Conservation (phyloP, 2,797 vertebrate genomes). For the Linurgus olivaceus region DNA sequence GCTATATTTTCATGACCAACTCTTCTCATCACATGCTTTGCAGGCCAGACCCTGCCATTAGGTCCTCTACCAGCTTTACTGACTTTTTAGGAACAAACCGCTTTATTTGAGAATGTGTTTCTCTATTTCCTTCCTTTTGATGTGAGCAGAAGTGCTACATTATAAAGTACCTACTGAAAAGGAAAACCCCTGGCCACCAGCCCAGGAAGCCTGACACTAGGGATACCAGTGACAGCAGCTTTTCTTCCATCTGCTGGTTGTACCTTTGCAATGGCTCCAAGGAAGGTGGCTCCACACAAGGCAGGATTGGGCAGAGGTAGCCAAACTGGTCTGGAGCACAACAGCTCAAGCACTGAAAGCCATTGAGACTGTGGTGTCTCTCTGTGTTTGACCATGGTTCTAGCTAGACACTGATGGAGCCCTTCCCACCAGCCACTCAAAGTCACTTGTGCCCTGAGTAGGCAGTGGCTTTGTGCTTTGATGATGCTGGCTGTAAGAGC, state of each 20-base stretch:
- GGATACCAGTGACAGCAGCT: background rate
- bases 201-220: background rate
- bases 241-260: background rate
- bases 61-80: background rate
- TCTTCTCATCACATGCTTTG: background rate
- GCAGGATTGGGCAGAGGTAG: background rate
- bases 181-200: background rate
- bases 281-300: background rate
- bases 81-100: background rate
- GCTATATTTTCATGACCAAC: background rate
- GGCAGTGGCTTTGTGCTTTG: background rate
- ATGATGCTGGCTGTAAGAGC: background rate
- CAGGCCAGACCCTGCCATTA: background rate
- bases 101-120: background rate
- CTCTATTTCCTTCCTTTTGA: background rate
- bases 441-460: background rate
- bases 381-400: background rate
- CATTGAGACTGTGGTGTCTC: fast-evolving
- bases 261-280: background rate
- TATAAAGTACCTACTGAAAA: background rate
- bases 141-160: background rate
- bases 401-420: background rate
- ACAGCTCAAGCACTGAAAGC: background rate
- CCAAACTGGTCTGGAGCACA: background rate
- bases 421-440: background rate